phyloP scores from a whole-genome alignment of 2,797 vertebrate species.

The Cryptoblepharus egeriae region DNA sequence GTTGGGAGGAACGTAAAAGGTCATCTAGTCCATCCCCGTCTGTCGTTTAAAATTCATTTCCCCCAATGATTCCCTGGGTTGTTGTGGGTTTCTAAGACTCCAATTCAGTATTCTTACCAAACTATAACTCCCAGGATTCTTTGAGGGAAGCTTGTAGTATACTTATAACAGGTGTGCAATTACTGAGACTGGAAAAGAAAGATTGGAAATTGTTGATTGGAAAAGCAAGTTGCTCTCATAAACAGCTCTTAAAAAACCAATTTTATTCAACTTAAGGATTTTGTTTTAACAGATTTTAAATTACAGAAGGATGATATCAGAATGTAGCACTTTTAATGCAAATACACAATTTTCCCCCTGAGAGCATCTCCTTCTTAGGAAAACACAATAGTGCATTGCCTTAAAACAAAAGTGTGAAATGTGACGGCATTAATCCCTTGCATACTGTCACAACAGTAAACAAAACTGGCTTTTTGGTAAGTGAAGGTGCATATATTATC shows the following conservation, averaged over 20 bases:
- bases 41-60: too few relatives aligned
- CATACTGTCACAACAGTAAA: background rate
- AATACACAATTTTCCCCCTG: too few relatives aligned
- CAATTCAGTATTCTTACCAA: too few relatives aligned
- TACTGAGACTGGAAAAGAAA: too few relatives aligned
- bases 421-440: background rate
- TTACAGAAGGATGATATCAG: background rate
- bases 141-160: too few relatives aligned
- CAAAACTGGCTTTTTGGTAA: background rate
- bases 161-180: too few relatives aligned
- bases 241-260: background rate
- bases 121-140: too few relatives aligned
- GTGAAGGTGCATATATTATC: background rate
- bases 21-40: too few relatives aligned
- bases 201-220: background rate
- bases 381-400: background rate
- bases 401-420: background rate
- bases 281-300: background rate
- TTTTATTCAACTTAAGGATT: conserved; percentile 4
- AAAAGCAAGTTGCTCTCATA: background rate
- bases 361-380: background rate
- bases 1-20: too few relatives aligned
- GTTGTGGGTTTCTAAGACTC: too few relatives aligned
- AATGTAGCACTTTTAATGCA: background rate
- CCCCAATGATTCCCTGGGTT: too few relatives aligned